Evolutionary conservation across 2,888 invertebrate species (phyloP).

Genomic region (Dasypolia templi): DNA sequence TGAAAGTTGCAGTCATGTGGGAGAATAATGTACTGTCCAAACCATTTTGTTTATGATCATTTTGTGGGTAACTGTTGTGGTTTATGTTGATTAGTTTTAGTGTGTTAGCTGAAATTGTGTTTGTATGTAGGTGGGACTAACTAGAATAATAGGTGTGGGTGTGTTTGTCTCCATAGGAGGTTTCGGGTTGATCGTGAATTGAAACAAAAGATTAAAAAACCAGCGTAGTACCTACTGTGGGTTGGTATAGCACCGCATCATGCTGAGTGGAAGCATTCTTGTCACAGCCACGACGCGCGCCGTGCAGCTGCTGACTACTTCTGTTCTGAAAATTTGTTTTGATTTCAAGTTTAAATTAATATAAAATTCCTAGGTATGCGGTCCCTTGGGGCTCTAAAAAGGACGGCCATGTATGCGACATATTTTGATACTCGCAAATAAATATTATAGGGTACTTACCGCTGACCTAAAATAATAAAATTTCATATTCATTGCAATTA

Average conservation of each 20-base stretch:
- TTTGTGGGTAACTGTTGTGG: constrained; percentile 24
- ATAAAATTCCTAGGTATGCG: too few species aligned
- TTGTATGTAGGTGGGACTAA: neutral
- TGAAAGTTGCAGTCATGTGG: constrained; percentile 27
- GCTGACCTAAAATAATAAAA: too few species aligned
- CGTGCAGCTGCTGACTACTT: neutral
- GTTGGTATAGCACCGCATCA: neutral
- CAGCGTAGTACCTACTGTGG: neutral
- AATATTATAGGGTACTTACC: too few species aligned
- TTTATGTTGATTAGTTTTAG: constrained; percentile 39
- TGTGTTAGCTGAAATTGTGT: neutral
- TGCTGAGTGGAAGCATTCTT: neutral
- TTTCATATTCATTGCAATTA: too few species aligned
- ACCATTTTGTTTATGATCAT: constrained; percentile 45
- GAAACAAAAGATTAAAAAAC: neutral
- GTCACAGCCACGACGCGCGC: neutral
- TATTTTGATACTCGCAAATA: too few species aligned
- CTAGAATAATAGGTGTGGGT: neutral
- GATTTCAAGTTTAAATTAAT: too few species aligned
- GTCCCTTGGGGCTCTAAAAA: too few species aligned
- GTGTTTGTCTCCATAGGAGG: neutral
- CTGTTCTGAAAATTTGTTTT: too few species aligned
- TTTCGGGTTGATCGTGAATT: neutral
- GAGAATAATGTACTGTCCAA: constrained; percentile 47
- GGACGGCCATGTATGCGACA: too few species aligned